Conservation (phyloP, 1,140 invertebrate species). For the Formica exsecta region DNA sequence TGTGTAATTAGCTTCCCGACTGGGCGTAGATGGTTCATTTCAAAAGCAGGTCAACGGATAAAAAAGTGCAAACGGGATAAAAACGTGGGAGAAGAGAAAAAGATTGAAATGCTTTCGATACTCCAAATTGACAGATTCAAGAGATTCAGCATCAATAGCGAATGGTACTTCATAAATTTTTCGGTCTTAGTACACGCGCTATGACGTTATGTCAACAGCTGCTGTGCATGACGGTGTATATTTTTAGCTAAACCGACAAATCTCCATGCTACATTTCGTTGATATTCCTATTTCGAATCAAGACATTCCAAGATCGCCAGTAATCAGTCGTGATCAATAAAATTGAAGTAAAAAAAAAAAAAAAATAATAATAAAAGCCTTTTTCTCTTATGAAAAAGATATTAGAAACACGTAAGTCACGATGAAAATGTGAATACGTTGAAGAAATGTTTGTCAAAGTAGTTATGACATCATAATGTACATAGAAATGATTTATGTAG, state of each 20-base stretch:
- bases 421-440: neutral
- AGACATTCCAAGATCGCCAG: neutral
- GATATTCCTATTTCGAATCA: conserved; percentile 62
- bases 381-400: neutral
- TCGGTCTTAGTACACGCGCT: neutral
- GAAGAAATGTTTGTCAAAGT: neutral
- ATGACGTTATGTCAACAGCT: conserved; percentile 15
- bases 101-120: neutral
- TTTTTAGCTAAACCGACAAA: conserved; percentile 55
- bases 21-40: neutral
- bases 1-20: conserved; percentile 58
- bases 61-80: neutral
- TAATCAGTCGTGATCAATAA: neutral
- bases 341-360: neutral
- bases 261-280: neutral
- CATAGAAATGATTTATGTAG: neutral
- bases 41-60: conserved; percentile 12
- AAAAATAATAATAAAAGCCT: neutral
- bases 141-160: neutral
- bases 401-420: neutral
- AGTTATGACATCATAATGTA: neutral
- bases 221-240: conserved; percentile 3
- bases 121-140: conserved; percentile 11
- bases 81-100: neutral
- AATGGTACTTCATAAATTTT: neutral